Percentiles rank a stretch among this genome's conserved stretches.
Evolutionary conservation across 92 coral and sea anemone species (phyloP).

Genomic region (Umimayanthus chanpuru): DNA sequence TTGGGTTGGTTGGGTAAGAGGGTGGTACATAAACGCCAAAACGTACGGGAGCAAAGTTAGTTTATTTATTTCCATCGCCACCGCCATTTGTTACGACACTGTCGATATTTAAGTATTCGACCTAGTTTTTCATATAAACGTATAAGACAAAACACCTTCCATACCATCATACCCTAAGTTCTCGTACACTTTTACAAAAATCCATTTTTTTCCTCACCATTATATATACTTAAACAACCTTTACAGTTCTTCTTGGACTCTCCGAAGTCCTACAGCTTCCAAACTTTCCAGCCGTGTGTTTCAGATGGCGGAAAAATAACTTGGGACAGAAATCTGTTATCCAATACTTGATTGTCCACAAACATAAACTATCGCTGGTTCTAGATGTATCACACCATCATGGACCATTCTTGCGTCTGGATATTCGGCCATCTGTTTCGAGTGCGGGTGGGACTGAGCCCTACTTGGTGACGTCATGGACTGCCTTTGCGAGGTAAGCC

Average conservation of each 20-base stretch:
- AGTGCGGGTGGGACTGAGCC: background rate
- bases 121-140: background rate
- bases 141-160: background rate
- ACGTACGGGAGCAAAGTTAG: too few relatives aligned
- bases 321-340: background rate
- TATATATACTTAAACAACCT: too few relatives aligned
- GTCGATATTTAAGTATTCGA: too few relatives aligned
- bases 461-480: conserved; percentile 92
- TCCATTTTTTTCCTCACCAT: too few relatives aligned
- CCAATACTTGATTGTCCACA: background rate
- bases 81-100: background rate
- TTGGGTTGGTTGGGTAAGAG: too few relatives aligned
- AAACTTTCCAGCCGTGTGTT: background rate
- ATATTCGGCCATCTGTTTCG: background rate
- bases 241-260: background rate
- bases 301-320: background rate
- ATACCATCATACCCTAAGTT: background rate
- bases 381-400: background rate
- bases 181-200: background rate
- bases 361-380: background rate
- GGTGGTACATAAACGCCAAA: background rate
- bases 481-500: conserved; percentile 84
- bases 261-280: background rate
- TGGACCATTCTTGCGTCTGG: background rate
- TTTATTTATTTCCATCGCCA: background rate